Evolutionary conservation across 2,113 vertebrate species (phyloP), one percentile per base, ranked within the genome.

Genomic region (Canis aureus): DNA sequence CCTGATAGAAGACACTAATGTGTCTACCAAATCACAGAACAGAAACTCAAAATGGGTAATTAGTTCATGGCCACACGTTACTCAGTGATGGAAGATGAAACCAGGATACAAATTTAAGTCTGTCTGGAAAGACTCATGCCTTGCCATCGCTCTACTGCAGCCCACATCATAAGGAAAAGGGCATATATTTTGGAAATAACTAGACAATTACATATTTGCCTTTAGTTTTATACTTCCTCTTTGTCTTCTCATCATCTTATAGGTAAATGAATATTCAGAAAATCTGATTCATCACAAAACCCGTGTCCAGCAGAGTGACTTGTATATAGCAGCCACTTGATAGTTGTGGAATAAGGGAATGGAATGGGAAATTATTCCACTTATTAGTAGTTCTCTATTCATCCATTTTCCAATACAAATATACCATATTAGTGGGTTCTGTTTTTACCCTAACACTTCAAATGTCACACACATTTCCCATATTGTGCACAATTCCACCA

Each of bases 181-280:
- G 22, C 5, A 92, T 35, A 3, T 19, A 29, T 22, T 69, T 66
- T 92, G 53, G 66, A 91, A 11, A 43, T 73, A 95, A 43, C n/a
- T 78, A 86, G 32, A 43, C 29, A 93, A 67, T 82, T 60, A 74
- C 8, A 74, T 43, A 74, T 35, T 73, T 92, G 82, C 15, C 7
- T 19, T 89, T 74, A 93, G 74, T 67, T 83, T 89, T 73, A 49
- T 82, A 35, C 5, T 92, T 80, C 17, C 17, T 93, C 5, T 78
- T 86, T 59, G 12, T 59, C 53, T 97, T 95, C 25, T n/a, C 49
- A 76, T 22, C 12, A 89, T 83, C 12, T 91, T 71, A 53, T 85
- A 73, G 25, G 60, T 89, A 96, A 95, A 87, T 74, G 25, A 83
- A 86, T 79, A 93, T 83, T 89, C 57, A 84, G 25, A 93, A 93